phyloP scores from a whole-genome alignment of 2,113 vertebrate genomes.

The Epinephelus cyanopodus region DNA sequence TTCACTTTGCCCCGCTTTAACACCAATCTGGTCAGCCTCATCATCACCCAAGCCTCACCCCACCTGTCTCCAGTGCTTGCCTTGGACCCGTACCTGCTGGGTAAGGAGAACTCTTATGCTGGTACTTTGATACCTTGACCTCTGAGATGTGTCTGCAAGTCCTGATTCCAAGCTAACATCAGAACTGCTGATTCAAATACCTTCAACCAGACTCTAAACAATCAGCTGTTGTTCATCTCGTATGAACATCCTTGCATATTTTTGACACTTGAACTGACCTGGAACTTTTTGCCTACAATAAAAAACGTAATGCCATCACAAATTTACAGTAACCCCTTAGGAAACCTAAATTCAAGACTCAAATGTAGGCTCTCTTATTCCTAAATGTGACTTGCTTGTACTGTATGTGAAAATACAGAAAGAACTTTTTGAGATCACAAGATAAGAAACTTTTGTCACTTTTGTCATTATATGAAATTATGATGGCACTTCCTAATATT shows the following conservation, averaged over 20 bases:
- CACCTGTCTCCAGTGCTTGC: conserved; percentile 94
- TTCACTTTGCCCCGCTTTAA: conserved; percentile 94
- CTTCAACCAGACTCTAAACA: not conserved
- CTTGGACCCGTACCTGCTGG: conserved; percentile 90
- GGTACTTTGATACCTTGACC: not conserved
- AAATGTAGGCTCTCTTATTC: not conserved
- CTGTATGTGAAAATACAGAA: not conserved
- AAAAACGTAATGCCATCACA: not conserved
- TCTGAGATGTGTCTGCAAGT: not conserved
- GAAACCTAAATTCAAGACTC: not conserved
- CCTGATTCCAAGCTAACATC: not conserved
- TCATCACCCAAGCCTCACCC: conserved; percentile 97
- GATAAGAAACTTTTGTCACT: too few species aligned
- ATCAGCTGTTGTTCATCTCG: not conserved
- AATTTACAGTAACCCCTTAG: not conserved
- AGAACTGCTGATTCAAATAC: not conserved
- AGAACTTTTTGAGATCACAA: too few species aligned
- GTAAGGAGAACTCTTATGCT: conserved; percentile 40
- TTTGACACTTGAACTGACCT: not conserved
- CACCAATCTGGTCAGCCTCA: conserved; percentile 90
- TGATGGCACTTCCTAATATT: too few species aligned
- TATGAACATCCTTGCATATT: not conserved
- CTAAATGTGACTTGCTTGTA: not conserved
- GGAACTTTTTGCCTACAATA: not conserved
- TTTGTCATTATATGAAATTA: too few species aligned